Percentiles rank a stretch among this genome's conserved stretches.
These are phyloP conservation scores for Notarius quadriscutis DNA, from an alignment of 2,113 vertebrate species.

Conservation along the genomic window DNA sequence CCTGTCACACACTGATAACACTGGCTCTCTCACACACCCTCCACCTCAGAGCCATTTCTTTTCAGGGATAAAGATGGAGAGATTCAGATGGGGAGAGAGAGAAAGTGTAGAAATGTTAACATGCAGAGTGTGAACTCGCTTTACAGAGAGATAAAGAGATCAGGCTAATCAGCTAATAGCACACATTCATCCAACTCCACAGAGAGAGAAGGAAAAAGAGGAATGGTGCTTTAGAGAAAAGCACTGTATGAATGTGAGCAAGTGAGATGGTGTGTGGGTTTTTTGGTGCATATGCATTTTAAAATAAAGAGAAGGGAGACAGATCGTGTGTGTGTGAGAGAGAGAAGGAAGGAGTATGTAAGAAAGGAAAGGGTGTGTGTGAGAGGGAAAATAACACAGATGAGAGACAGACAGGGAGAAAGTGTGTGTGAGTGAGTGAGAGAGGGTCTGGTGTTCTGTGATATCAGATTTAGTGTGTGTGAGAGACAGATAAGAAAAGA, in stretches of 20 bases:
- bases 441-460: slow-evolving; percentile 79
- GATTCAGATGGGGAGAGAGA: slow-evolving; percentile 37
- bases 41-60: slow-evolving; percentile 9
- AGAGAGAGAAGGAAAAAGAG: slow-evolving; percentile 1
- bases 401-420: slow-evolving; percentile 69
- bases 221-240: neutral
- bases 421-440: slow-evolving; percentile 55
- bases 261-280: neutral
- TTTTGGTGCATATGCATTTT: neutral
- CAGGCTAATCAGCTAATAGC: slow-evolving; percentile 75
- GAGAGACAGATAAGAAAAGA: slow-evolving; percentile 83
- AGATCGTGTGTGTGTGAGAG: neutral
- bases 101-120: slow-evolving; percentile 73
- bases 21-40: slow-evolving; percentile 43
- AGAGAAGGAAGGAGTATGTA: neutral
- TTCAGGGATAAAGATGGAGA: slow-evolving; percentile 20
- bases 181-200: slow-evolving; percentile 69
- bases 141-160: slow-evolving; percentile 81
- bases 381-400: slow-evolving; percentile 77
- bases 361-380: neutral
- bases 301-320: slow-evolving; percentile 9
- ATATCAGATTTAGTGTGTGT: slow-evolving; percentile 88
- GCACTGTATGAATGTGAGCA: neutral
- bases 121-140: slow-evolving; percentile 78
- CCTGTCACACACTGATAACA: slow-evolving; percentile 48